Base-by-base conservation (phyloP, 1,140 invertebrate genomes). In the Littorina saxatilis region DNA sequence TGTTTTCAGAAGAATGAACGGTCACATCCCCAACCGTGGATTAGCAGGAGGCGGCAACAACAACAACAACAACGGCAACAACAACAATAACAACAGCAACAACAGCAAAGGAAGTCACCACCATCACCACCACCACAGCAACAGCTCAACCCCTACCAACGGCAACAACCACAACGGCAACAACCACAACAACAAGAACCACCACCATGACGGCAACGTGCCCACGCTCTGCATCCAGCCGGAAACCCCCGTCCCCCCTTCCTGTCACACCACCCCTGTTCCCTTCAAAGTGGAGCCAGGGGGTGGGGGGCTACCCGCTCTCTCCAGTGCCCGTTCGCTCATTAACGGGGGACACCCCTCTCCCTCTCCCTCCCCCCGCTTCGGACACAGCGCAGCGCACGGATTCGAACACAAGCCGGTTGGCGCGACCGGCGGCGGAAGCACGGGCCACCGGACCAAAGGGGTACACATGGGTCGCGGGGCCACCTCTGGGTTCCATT, bases 1-100 rank as follows among this genome's bases (percentile, higher is more conserved):
- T 58, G 2, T 80, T 3, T 87, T 86, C 83, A 89, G 88, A 83
- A 88, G 73, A 84, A 89, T 89, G 88, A 89, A 89, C 84, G 87
- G 87, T 39, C 85, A 82, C 43, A 85, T 79, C 73, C 78, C 87
- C 23, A 87, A 72, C 76, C 83, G 82, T 43, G 63, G 52, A 74
- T 39, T 66, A 32, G 50, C 37, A 27, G 77, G 39, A 9, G 66
- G 74, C 32, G 78, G 32, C 32, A 73, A 29, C 72, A 76, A 72
- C 47, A 39, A 47, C 77, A 80, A 79, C n/a, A n/a, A n/a, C n/a
- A n/a, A n/a, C n/a, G n/a, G n/a, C n/a, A n/a, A n/a, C n/a, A n/a
- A n/a, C 23, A 40, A 58, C 37, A 17, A 61, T 27, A 15, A 70
- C 37, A 37, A 70, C 17, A 61, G 32, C 13, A 80, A 50, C 55